Base-by-base conservation (phyloP, 2,888 invertebrate species). In the Oconnorella tubifera region DNA sequence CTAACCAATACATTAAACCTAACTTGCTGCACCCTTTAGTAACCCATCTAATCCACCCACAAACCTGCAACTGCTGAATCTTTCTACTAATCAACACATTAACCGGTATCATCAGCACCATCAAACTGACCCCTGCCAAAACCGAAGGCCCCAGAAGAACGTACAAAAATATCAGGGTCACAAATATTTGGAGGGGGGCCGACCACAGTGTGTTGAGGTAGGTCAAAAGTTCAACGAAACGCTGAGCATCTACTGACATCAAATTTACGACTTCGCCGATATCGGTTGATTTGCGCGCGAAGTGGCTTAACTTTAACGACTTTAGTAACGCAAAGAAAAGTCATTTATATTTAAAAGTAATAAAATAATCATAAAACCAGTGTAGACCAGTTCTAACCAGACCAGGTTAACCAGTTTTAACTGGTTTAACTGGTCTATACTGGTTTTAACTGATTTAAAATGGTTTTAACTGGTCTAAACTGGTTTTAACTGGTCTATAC, bases 81-180 rank as follows among this genome's bases (percentile, higher is more conserved):
- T 77, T 76, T 71, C 77, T 78, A 28, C 80, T 80, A 29, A 83
- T 75, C 62, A 76, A 33, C 29, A 76, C 78, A 74, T 82, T 83
- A 63, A 82, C 60, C 1, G 82, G 84, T 3, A 98, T 92, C 64
- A 98, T 86, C 59, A 96, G 86, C 53, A 98, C 88, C 90, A 99
- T 92, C 50, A 97, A 90, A 1, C 89, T 90, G 58, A 98, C 83
- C 19, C 95, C 95, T 57, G 95, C 93, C 3, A 98, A 82, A 0
- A 96, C 92, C 0, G 95, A 90, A 0, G 91, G 88, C 0, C 87
- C 87, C 73, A 85, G 76, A 55, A 84, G 78, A 70, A 77, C 73
- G 79, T 80, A 84, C 40, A 85, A 76, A 70, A 84, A 83, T 73
- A 89, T 91, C 53, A 96, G 82, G 0, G 92, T 89, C 33, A 95